phyloP scores from a whole-genome alignment of 2,888 invertebrate species.

The Heliothis peltigera region DNA sequence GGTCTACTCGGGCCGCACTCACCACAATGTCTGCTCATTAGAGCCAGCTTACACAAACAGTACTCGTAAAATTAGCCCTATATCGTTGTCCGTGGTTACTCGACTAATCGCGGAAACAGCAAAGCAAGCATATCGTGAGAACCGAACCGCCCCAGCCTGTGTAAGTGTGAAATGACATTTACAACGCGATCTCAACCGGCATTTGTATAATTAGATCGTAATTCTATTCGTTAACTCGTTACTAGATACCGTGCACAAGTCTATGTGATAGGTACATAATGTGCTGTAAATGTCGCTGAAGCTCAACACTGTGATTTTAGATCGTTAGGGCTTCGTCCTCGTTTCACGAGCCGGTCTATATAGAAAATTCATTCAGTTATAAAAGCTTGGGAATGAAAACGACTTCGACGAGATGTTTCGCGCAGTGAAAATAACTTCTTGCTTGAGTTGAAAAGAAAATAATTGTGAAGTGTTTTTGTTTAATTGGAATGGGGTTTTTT shows the following conservation, averaged over 20 bases:
- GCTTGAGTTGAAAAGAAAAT: slow-evolving; percentile 13
- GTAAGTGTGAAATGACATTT: slow-evolving; percentile 83
- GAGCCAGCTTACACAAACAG: slow-evolving; percentile 67
- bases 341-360: slow-evolving; percentile 48
- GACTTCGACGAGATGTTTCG: slow-evolving; percentile 22
- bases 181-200: slow-evolving; percentile 73
- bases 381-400: slow-evolving; percentile 53
- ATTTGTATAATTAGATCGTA: slow-evolving; percentile 85
- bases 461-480: slow-evolving; percentile 10
- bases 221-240: slow-evolving; percentile 76
- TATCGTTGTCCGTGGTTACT: slow-evolving; percentile 66
- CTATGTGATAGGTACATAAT: slow-evolving; percentile 54
- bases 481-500: slow-evolving; percentile 6
- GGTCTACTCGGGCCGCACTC: slow-evolving; percentile 46
- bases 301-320: slow-evolving; percentile 58
- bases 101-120: slow-evolving; percentile 72
- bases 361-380: slow-evolving; percentile 45
- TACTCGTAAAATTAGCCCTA: slow-evolving; percentile 74
- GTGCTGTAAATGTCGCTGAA: slow-evolving; percentile 59
- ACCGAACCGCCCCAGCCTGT: slow-evolving; percentile 56
- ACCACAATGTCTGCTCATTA: slow-evolving; percentile 74
- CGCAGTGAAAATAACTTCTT: slow-evolving; percentile 29
- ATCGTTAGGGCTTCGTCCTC: slow-evolving; percentile 56
- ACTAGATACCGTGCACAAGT: slow-evolving; percentile 70
- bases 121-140: slow-evolving; percentile 71